Evolutionary conservation across 2,797 vertebrate genomes (phyloP).

Genomic region (Smutsia temminckii): DNA sequence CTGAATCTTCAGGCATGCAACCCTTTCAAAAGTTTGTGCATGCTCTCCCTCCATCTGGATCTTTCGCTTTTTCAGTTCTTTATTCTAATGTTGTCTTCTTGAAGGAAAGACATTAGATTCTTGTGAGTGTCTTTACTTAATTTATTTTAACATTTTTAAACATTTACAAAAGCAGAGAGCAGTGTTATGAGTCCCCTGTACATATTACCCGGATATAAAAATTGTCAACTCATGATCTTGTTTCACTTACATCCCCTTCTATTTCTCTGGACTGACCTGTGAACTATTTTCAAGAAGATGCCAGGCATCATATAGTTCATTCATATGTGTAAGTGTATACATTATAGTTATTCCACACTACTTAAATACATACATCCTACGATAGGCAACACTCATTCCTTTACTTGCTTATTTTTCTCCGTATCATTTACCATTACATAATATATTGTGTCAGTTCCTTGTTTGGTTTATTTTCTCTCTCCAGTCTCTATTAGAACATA

Average conservation of each 20-base stretch:
- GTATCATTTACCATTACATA: neutral
- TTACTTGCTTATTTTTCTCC: neutral
- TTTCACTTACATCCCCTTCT: neutral
- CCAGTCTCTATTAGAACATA: neutral
- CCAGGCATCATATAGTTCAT: neutral
- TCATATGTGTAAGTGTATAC: neutral
- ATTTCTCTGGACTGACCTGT: neutral
- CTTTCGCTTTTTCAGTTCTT: neutral
- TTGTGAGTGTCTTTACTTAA: neutral
- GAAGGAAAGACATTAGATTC: neutral
- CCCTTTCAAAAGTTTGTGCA: neutral
- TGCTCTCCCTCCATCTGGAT: neutral
- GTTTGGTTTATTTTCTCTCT: neutral
- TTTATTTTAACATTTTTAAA: neutral
- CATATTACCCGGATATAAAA: neutral
- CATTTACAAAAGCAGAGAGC: neutral
- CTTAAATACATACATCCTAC: neutral
- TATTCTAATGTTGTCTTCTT: neutral
- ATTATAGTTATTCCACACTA: neutral
- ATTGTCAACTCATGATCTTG: neutral
- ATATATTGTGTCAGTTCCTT: neutral
- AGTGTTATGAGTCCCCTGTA: neutral
- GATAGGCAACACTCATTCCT: neutral
- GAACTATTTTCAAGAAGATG: neutral
- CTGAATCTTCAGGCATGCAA: neutral